A percentile compares a stretch with the other conserved stretches of the same genome.
Evolutionary conservation across 2,888 invertebrate genomes (phyloP).

Genomic region (Agrenia bidenticulata): DNA sequence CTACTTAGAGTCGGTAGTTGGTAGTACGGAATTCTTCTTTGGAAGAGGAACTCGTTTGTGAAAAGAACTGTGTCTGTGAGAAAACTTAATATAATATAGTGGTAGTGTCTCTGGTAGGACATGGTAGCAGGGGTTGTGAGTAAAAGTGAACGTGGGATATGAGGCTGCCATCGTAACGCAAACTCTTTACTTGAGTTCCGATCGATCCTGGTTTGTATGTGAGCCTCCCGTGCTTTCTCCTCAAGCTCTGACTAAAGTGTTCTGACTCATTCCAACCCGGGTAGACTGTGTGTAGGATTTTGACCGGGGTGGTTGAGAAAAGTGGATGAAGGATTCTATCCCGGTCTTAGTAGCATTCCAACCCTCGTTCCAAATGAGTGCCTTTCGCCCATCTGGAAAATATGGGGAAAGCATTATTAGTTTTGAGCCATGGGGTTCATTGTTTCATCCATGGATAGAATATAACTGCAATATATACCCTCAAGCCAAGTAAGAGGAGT

Average conservation of each 20-base stretch:
- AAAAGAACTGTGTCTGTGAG: slow-evolving; percentile 9
- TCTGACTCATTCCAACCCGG: background rate
- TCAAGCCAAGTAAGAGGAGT: too few species aligned
- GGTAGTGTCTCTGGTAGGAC: background rate
- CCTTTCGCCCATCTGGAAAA: slow-evolving; percentile 27
- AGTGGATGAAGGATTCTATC: background rate
- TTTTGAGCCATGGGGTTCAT: slow-evolving; percentile 11
- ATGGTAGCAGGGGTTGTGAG: background rate
- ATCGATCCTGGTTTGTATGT: slow-evolving; percentile 1
- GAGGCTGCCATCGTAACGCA: slow-evolving; percentile 10
- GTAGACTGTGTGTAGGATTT: background rate
- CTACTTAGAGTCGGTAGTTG: background rate
- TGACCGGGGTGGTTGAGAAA: background rate
- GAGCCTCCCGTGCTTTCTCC: background rate
- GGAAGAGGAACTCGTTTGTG: slow-evolving; percentile 17
- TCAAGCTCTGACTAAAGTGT: background rate
- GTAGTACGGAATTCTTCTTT: background rate
- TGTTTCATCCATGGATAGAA: background rate
- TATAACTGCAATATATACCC: too few species aligned
- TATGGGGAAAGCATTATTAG: slow-evolving; percentile 20
- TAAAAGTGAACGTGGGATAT: slow-evolving; percentile 1
- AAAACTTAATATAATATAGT: slow-evolving; percentile 5
- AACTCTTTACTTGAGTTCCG: slow-evolving; percentile 11
- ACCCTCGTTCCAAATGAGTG: slow-evolving; percentile 29
- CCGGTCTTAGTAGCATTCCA: slow-evolving; percentile 22